Evolutionary conservation across 2,888 invertebrate species (phyloP).

Genomic region (Hydrotaea diabolus): DNA sequence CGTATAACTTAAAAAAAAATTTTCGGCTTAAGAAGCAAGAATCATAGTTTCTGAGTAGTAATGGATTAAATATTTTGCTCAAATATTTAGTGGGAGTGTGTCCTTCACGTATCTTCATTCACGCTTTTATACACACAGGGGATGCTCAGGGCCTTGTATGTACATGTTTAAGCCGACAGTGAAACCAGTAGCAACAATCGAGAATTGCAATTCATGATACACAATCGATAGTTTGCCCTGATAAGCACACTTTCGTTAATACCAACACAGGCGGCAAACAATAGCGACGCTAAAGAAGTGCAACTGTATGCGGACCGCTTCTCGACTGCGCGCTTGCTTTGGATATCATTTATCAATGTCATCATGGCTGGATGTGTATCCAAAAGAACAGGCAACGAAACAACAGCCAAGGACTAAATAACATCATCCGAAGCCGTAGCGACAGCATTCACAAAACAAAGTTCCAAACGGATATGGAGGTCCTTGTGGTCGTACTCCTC

Average conservation of each 20-base stretch:
- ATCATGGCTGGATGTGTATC: conserved; percentile 36
- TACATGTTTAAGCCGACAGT: too few relatives aligned
- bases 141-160: too few relatives aligned
- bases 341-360: conserved; percentile 67
- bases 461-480: conserved; percentile 30
- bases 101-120: too few relatives aligned
- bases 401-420: neutral
- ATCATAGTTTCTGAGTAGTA: too few relatives aligned
- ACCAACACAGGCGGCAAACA: neutral
- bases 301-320: neutral
- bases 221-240: conserved; percentile 8
- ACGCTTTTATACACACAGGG: too few relatives aligned
- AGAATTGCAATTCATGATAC: neutral
- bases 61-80: too few relatives aligned
- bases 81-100: too few relatives aligned
- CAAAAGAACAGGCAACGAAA: neutral
- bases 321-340: conserved; percentile 43
- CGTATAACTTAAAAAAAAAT: too few relatives aligned
- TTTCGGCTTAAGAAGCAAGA: too few relatives aligned
- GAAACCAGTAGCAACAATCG: neutral
- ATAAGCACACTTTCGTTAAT: neutral
- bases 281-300: neutral
- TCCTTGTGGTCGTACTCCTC: conserved; percentile 51
- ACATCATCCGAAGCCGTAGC: conserved; percentile 12
- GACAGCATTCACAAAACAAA: neutral